Conservation (phyloP, 2,888 invertebrate genomes). For the Leptinotarsa haldemani region DNA sequence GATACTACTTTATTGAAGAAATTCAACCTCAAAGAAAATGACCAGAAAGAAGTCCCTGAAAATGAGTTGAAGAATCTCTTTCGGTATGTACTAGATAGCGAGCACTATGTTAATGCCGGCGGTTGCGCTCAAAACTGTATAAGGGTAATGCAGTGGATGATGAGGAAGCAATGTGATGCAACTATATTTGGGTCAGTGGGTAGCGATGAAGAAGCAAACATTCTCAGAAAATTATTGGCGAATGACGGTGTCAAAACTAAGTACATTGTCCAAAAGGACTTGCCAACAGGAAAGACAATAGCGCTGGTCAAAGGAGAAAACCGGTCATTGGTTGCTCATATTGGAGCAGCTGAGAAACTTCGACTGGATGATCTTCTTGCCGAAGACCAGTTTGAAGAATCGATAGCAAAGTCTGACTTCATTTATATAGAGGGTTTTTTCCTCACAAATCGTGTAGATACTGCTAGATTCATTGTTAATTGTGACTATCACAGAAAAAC, state of each 20-base stretch:
- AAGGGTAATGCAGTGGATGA: slow-evolving; percentile 65
- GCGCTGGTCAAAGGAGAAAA: slow-evolving; percentile 66
- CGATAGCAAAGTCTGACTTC: slow-evolving; percentile 55
- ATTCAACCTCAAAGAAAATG: slow-evolving; percentile 62
- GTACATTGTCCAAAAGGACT: slow-evolving; percentile 58
- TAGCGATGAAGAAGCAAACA: slow-evolving; percentile 65
- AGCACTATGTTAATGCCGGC: slow-evolving; percentile 56
- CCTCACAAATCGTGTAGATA: slow-evolving; percentile 67
- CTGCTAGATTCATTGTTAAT: slow-evolving; percentile 65
- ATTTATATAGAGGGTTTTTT: slow-evolving; percentile 73
- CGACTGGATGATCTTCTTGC: slow-evolving; percentile 57
- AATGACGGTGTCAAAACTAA: slow-evolving; percentile 65
- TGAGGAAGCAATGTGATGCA: slow-evolving; percentile 52
- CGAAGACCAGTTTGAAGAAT: slow-evolving; percentile 42
- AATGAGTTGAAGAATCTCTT: slow-evolving; percentile 56
- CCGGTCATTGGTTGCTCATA: slow-evolving; percentile 68
- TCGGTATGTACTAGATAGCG: slow-evolving; percentile 54
- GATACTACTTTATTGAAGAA: slow-evolving; percentile 58
- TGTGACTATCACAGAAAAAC: slow-evolving; percentile 61
- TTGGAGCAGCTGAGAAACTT: slow-evolving; percentile 69
- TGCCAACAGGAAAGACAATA: slow-evolving; percentile 68
- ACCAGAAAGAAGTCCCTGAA: slow-evolving; percentile 60
- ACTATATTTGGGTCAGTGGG: slow-evolving; percentile 70
- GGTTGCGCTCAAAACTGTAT: slow-evolving; percentile 69
- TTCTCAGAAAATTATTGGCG: slow-evolving; percentile 62